Evolutionary conservation across 2,113 vertebrate genomes (phyloP).

Genomic region (Podarcis muralis): DNA sequence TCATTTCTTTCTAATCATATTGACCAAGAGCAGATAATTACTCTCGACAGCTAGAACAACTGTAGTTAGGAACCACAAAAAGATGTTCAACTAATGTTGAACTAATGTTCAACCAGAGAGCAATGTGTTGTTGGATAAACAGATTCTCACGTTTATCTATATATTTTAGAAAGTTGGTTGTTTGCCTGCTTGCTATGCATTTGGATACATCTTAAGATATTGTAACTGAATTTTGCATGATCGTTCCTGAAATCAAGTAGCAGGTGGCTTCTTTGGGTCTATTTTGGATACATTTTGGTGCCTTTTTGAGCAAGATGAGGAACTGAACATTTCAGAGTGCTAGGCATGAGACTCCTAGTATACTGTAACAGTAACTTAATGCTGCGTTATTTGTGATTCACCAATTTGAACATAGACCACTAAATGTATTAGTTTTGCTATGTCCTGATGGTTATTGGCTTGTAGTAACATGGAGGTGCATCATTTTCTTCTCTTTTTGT

Average conservation of each 20-base stretch:
- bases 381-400: not conserved
- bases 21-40: not conserved
- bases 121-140: not conserved
- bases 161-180: too few species aligned
- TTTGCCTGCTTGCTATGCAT: too few species aligned
- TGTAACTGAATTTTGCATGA: too few species aligned
- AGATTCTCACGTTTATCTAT: not conserved
- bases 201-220: too few species aligned
- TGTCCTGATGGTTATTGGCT: too few species aligned
- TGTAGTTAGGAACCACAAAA: not conserved
- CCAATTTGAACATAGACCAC: not conserved
- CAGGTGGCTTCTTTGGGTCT: not conserved
- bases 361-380: not conserved
- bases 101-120: too few species aligned
- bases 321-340: too few species aligned
- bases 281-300: not conserved
- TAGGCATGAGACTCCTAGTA: not conserved
- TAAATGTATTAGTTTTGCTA: not conserved
- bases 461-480: not conserved
- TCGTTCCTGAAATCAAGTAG: too few species aligned
- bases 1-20: not conserved
- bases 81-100: not conserved
- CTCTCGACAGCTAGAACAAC: not conserved
- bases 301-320: too few species aligned
- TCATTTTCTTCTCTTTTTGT: not conserved